phyloP scores from a whole-genome alignment of 2,797 vertebrate species.

The Molossus alvarezi region DNA sequence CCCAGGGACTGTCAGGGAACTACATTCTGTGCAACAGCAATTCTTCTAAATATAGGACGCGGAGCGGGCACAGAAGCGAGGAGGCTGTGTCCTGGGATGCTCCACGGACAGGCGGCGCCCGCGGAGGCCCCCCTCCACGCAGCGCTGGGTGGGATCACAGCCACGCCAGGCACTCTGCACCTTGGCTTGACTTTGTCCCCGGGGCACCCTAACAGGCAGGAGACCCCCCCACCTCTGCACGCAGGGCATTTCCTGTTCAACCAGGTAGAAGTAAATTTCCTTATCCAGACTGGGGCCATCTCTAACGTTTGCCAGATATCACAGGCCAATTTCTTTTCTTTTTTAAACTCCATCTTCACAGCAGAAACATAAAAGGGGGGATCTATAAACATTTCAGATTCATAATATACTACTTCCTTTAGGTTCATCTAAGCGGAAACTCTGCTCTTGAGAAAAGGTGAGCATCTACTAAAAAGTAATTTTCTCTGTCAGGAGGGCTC shows the following conservation, averaged over 20 bases:
- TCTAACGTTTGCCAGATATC: conserved; percentile 83
- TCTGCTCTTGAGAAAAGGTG: conserved; percentile 51
- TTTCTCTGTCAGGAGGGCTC: conserved; percentile 81
- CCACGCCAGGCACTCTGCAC: not conserved
- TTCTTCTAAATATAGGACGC: conserved; percentile 80
- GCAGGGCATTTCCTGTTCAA: conserved; percentile 10
- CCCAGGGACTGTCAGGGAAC: conserved; percentile 63
- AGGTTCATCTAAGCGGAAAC: conserved; percentile 74
- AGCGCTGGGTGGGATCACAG: not conserved
- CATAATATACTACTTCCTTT: conserved; percentile 81
- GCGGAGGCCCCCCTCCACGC: not conserved
- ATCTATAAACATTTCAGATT: conserved; percentile 85
- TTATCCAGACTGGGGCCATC: conserved; percentile 74
- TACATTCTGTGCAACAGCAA: conserved; percentile 74
- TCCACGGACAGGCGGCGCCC: conserved; percentile 71
- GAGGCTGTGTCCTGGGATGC: conserved; percentile 73
- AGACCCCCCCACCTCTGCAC: not conserved
- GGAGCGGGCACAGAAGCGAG: conserved; percentile 72
- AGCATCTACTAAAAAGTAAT: conserved; percentile 80
- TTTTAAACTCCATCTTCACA: conserved; percentile 80
- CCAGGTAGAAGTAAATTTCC: conserved; percentile 76
- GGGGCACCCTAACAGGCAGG: conserved; percentile 62
- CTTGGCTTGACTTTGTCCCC: not conserved
- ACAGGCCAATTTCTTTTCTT: conserved; percentile 76
- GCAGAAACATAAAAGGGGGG: conserved; percentile 83